These are phyloP conservation scores for Drosophila ustulata DNA, from an alignment of 2,888 invertebrate genomes.

Conservation along the genomic window DNA sequence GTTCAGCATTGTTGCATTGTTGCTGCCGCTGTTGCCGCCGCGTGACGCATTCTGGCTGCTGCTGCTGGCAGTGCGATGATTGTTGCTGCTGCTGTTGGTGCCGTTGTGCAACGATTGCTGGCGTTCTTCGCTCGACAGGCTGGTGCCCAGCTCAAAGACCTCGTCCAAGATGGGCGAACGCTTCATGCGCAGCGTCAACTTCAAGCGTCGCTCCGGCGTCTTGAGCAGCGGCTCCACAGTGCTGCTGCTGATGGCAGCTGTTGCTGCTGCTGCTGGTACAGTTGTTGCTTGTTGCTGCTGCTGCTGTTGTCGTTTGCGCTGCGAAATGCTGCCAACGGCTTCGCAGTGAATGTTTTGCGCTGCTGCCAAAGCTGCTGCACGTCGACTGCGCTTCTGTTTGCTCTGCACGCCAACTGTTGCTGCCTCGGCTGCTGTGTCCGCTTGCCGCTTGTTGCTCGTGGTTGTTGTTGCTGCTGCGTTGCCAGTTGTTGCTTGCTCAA, in stretches of 20 bases:
- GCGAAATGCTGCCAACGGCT: constrained; percentile 46
- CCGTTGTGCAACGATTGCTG: constrained; percentile 58
- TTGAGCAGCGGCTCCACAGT: constrained; percentile 81
- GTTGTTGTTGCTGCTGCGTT: constrained; percentile 18
- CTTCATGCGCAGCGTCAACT: constrained; percentile 94
- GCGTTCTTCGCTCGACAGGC: constrained; percentile 87
- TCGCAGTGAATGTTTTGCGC: constrained; percentile 74
- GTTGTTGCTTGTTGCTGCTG: constrained; percentile 25
- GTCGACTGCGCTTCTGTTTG: constrained; percentile 70
- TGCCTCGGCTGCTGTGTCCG: constrained; percentile 8
- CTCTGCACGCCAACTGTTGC: constrained; percentile 15
- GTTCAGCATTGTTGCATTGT: constrained; percentile 14
- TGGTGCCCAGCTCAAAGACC: constrained; percentile 92
- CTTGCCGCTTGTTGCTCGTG: constrained; percentile 27
- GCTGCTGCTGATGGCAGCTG: constrained; percentile 30
- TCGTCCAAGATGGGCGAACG: constrained; percentile 94
- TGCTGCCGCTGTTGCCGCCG: constrained; percentile 57
- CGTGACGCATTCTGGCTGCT: constrained; percentile 20
- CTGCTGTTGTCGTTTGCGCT: constrained; percentile 64
- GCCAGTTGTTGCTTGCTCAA: constrained; percentile 65
- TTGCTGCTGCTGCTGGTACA: constrained; percentile 8
- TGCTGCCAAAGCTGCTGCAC: constrained; percentile 70
- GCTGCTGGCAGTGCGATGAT: constrained; percentile 1
- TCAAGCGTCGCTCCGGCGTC: constrained; percentile 87
- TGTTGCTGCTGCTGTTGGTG: constrained; percentile 4